Evolutionary conservation across 1,140 invertebrate genomes (phyloP).

Genomic region (Sweltsa coloradensis): DNA sequence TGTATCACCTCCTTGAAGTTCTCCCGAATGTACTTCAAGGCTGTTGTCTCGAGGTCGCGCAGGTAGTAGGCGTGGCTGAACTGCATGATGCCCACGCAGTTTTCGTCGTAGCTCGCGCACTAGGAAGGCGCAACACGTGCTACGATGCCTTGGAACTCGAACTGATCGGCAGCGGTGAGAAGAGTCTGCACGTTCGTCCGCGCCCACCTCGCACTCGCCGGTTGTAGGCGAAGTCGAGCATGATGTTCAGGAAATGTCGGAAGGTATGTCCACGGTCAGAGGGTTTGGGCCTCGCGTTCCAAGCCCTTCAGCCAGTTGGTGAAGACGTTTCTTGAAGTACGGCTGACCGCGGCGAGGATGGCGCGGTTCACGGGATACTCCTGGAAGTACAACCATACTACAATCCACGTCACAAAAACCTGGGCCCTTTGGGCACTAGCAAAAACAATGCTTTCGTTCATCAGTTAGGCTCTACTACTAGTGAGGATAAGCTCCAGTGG

Average conservation of each 20-base stretch:
- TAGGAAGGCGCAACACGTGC: slow-evolving; percentile 45
- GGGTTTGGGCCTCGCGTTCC: slow-evolving; percentile 34
- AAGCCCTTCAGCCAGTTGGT: slow-evolving; percentile 43
- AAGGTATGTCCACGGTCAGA: slow-evolving; percentile 35
- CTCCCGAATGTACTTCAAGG: slow-evolving; percentile 32
- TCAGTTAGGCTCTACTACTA: too few relatives aligned
- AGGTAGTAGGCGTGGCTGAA: slow-evolving; percentile 59
- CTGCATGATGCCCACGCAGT: slow-evolving; percentile 52
- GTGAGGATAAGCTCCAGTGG: too few relatives aligned
- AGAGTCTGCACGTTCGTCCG: slow-evolving; percentile 46
- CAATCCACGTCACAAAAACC: too few relatives aligned
- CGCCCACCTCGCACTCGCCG: slow-evolving; percentile 40
- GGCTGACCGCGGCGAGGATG: not conserved
- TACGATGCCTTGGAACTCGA: slow-evolving; percentile 46
- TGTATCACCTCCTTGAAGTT: slow-evolving; percentile 1
- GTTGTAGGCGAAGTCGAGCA: slow-evolving; percentile 57
- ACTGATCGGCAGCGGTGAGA: slow-evolving; percentile 45
- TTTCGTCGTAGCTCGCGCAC: slow-evolving; percentile 37
- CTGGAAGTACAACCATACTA: too few relatives aligned
- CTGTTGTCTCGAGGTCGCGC: slow-evolving; percentile 37
- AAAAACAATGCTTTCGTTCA: too few relatives aligned
- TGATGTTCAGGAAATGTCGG: slow-evolving; percentile 30
- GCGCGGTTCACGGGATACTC: not conserved
- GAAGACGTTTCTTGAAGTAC: slow-evolving; percentile 45
- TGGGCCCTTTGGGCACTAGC: too few relatives aligned